These are phyloP conservation scores for Sminthopsis crassicaudata DNA, from an alignment of 2,113 vertebrate species.

Conservation along the genomic window DNA sequence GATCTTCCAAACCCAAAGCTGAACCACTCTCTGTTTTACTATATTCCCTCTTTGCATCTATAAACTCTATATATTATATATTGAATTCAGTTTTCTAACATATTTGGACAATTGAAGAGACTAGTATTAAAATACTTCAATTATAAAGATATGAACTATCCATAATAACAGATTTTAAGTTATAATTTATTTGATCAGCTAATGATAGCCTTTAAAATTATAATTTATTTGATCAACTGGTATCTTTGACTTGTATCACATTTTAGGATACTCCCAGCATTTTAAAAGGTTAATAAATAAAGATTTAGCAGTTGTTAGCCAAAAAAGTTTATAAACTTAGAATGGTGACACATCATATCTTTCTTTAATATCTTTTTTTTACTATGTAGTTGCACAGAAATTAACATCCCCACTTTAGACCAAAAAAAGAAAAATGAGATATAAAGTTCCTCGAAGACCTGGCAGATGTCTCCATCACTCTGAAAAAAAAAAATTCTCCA, in stretches of 20 bases:
- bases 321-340: neutral
- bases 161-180: neutral
- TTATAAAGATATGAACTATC: neutral
- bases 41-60: neutral
- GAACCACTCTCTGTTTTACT: neutral
- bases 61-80: neutral
- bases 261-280: neutral
- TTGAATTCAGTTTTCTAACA: neutral
- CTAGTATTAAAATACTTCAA: neutral
- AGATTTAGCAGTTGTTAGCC: neutral
- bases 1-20: neutral
- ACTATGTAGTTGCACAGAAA: neutral
- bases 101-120: neutral
- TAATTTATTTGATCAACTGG: neutral
- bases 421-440: neutral
- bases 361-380: neutral
- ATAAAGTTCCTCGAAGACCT: neutral
- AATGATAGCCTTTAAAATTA: slow-evolving; percentile 7
- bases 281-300: slow-evolving; percentile 1
- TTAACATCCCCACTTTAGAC: neutral
- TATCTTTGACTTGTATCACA: neutral
- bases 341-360: neutral
- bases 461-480: neutral
- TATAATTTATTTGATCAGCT: neutral
- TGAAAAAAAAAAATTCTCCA: neutral